phyloP scores from a whole-genome alignment of 2,888 invertebrate genomes.

The Mythimna loreyi region DNA sequence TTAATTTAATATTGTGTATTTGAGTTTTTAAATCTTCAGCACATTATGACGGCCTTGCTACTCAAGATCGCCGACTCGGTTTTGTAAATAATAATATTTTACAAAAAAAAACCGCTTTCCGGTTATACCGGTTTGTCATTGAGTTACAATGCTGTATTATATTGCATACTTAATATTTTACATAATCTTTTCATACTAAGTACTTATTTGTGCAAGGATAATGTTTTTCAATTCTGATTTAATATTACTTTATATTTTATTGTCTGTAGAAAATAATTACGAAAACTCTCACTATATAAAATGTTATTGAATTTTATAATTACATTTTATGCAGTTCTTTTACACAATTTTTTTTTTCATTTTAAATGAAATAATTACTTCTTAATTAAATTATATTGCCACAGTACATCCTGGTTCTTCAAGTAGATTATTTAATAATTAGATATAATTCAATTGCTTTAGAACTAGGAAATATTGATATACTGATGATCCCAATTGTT shows the following conservation, averaged over 20 bases:
- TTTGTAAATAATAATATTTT: constrained; percentile 45
- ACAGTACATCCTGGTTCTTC: not conserved
- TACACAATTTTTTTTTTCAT: too few species aligned
- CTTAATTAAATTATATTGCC: not conserved
- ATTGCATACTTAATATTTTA: constrained; percentile 26
- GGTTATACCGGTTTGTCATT: constrained; percentile 47
- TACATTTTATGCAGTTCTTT: too few species aligned
- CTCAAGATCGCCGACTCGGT: constrained; percentile 40
- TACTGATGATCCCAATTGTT: not conserved
- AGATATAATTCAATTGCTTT: not conserved
- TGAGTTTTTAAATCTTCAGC: constrained; percentile 7
- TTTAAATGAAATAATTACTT: not conserved
- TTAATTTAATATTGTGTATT: constrained; percentile 4
- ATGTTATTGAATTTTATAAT: too few species aligned
- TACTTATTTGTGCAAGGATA: not conserved
- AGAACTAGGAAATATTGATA: not conserved
- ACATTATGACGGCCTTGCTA: constrained; percentile 21
- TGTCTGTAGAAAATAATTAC: not conserved
- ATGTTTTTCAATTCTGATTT: not conserved
- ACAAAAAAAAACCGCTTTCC: constrained; percentile 43
- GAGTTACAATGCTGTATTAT: constrained; percentile 8
- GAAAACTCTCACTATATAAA: not conserved
- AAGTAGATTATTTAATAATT: not conserved
- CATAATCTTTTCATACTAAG: not conserved
- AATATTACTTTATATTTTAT: not conserved